Base-by-base conservation (phyloP, 2,113 vertebrate species). In the Gasterosteus aculeatus region DNA sequence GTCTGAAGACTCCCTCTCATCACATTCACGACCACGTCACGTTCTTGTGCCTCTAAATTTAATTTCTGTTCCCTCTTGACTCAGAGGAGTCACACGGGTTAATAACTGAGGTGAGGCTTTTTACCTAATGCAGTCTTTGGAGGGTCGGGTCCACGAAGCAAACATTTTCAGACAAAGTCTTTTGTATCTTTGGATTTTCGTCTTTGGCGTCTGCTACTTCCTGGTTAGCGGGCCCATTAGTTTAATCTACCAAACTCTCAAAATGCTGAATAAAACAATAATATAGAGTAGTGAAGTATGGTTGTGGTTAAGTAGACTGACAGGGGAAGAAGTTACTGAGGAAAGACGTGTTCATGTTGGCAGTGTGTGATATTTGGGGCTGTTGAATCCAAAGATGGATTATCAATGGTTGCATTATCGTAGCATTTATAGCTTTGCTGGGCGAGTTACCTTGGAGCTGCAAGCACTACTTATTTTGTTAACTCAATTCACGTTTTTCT, bases 11-110 rank as follows among this genome's bases (percentile, higher is more conserved):
- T 58, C 47, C 59, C 38, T 41, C 6, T 31, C 46, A 44, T 63
- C 69, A 44, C 69, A 67, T 69, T 57, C 56, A 78, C 71, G n/a
- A 14, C 53, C 46, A 38, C 58, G 26, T 35, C 22, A 16, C 18
- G n/a, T 10, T 51, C 26, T 7, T 12, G 12, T 33, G 44, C 16
- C 1, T 78, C 51, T 51, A n/a, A n/a, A 39, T 72, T 62, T 79
- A 59, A 77, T 18, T 75, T 46, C 44, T 1, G 57, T 47, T 59
- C 22, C 72, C 18, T 15, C 1, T 31, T 51, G 58, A 72, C 69
- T 74, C 22, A 63, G 53, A 29, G 59, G 65, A 58, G 57, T 72
- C 58, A 56, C 53, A 26, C n/a, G 62, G 59, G 72, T 74, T 72
- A 78, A 73, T 49, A 44, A 29, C 69, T 12, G 31, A 39, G n/a